Evolutionary conservation across 1,140 invertebrate genomes (phyloP), one percentile per base, ranked within the genome.

Genomic region (Chymomyza costata): DNA sequence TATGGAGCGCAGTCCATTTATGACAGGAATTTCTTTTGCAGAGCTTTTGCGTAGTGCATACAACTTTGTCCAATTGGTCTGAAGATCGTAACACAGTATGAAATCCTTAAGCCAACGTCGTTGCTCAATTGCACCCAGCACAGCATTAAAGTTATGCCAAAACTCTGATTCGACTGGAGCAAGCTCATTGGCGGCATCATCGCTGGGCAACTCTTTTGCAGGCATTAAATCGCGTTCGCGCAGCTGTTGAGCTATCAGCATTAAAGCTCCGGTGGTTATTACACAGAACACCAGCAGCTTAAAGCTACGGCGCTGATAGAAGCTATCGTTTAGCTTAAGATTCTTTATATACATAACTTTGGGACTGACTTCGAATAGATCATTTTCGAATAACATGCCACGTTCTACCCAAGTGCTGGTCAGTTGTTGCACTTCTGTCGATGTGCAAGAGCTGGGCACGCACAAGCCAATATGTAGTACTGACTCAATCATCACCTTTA

Each of bases 391-490:
- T 11, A 82, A 81, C 0, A 52, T 63, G 10, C 58, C 53, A 1
- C 37, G 21, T 1, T 59, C 50, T 10, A 85, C 56, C 32, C 80
- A 85, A 3, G 70, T 39, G 6, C 49, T 43, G 13, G 82, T 64
- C 37, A 86, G 31, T 11, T 71, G 62, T 32, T 82, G 50, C n/a
- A 86, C 65, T 38, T 86, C 84, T 18, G 41, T 18, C 5, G 73
- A 71, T 0, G 34, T 19, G 13, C 84, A 86, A 1, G 78, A 31
- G 41, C 54, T 74, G n/a, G 84, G 84, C 49, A 85, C 30, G 46
- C 84, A 86, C 8, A 86, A 55, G 0, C 84, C 84, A 14, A 86
- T 62, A 48, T 86, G 84, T n/a, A 86, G 46, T 6, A 86, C 68
- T 44, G 74, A 60, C 37, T 85, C 84, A 1, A 81, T 62, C 69